Evolutionary conservation across 2,113 vertebrate species (phyloP).

Genomic region (Monarcha castaneiventris): DNA sequence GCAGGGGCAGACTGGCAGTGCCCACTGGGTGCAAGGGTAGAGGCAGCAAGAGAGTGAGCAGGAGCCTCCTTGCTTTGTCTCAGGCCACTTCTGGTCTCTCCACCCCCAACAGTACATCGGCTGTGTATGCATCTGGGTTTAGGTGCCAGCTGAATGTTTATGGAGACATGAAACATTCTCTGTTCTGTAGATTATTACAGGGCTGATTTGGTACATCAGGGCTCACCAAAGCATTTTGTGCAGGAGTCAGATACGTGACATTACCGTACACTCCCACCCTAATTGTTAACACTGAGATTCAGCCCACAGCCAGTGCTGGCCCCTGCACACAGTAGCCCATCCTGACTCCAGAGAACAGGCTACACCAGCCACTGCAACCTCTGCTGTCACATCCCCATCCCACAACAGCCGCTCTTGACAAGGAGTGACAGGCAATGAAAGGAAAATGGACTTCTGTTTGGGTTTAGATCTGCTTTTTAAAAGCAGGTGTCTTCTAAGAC

Average conservation of each 20-base stretch:
- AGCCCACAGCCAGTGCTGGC: not conserved
- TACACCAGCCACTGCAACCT: not conserved
- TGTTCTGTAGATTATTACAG: not conserved
- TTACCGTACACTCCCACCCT: not conserved
- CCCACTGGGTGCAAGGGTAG: not conserved
- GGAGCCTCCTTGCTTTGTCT: not conserved
- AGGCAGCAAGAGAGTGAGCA: not conserved
- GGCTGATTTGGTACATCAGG: not conserved
- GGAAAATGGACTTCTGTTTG: not conserved
- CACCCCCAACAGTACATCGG: not conserved
- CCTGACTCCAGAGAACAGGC: not conserved
- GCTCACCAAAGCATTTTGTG: conserved; percentile 12
- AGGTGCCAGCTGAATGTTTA: not conserved
- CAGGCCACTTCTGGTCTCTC: not conserved
- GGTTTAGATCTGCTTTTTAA: not conserved
- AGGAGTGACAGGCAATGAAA: not conserved
- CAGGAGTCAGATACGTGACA: not conserved
- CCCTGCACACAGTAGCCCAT: not conserved
- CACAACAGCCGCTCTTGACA: not conserved
- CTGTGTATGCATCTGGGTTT: not conserved
- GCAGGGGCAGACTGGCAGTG: not conserved
- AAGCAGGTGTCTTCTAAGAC: not conserved
- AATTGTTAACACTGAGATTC: not conserved
- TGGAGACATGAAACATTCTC: not conserved
- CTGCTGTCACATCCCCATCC: accelerated